A percentile compares a stretch with the other conserved stretches of the same genome.
These are phyloP conservation scores for Meloe dianella DNA, from an alignment of 2,888 invertebrate species.

Conservation along the genomic window DNA sequence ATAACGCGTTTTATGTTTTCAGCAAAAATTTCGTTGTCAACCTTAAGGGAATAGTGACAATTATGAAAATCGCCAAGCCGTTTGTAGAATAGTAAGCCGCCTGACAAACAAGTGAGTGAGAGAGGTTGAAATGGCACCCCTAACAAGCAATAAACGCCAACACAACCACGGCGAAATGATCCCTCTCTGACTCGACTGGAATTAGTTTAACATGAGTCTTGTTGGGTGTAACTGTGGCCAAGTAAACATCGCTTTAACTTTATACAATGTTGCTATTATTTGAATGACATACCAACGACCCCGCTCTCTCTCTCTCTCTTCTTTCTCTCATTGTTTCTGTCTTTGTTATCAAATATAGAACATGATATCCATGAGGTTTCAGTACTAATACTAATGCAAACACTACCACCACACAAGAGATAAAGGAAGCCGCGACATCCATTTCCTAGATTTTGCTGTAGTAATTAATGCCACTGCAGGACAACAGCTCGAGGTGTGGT, in stretches of 20 bases:
- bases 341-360: constrained; percentile 23
- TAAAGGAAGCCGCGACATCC: constrained; percentile 57
- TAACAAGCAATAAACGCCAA: constrained; percentile 55
- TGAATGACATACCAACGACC: constrained; percentile 13
- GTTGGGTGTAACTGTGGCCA: constrained; percentile 47
- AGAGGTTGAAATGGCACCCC: constrained; percentile 50
- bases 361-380: constrained; percentile 32
- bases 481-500: constrained; percentile 48
- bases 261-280: constrained; percentile 18
- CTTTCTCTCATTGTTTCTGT: background rate
- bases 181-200: constrained; percentile 48
- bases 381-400: constrained; percentile 37
- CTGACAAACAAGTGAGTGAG: constrained; percentile 47
- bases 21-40: background rate
- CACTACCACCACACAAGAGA: constrained; percentile 39
- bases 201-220: constrained; percentile 53
- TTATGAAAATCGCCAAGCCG: constrained; percentile 46
- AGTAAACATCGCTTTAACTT: constrained; percentile 45
- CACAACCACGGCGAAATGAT: constrained; percentile 49
- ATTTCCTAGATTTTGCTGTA: constrained; percentile 54
- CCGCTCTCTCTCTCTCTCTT: background rate
- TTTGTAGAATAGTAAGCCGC: constrained; percentile 40
- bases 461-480: constrained; percentile 56
- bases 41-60: constrained; percentile 22
- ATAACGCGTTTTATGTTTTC: background rate